Percentiles rank a stretch among this genome's conserved stretches.
Conservation (phyloP, 2,113 vertebrate species). For the Dipodomys ordii region DNA sequence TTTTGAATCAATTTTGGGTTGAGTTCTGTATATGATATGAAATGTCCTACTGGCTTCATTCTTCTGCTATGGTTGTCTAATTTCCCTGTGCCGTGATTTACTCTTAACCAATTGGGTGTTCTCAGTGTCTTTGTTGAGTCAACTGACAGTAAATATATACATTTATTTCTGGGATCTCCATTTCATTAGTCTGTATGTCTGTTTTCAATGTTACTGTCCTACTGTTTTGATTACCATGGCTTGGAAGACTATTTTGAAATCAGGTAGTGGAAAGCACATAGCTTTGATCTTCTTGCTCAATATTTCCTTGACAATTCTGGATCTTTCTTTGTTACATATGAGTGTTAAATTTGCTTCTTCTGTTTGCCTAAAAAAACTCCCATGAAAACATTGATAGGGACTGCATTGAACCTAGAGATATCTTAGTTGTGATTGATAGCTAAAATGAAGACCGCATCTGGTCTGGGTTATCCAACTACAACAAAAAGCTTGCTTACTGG, state of each 20-base stretch:
- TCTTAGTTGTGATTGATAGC: neutral
- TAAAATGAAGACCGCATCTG: neutral
- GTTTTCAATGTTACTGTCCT: neutral
- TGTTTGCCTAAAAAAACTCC: neutral
- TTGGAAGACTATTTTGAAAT: neutral
- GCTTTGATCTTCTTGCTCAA: neutral
- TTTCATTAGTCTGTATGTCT: neutral
- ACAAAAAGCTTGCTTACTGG: neutral
- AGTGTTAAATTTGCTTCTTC: neutral
- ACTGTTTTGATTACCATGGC: neutral
- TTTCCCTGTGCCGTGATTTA: neutral
- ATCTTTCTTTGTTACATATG: neutral
- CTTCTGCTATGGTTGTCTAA: neutral
- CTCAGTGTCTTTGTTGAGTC: neutral
- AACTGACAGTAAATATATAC: neutral
- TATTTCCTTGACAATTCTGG: neutral
- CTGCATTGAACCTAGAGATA: neutral
- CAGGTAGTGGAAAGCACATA: neutral
- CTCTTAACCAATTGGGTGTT: neutral
- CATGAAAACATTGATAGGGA: neutral
- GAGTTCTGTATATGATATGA: neutral
- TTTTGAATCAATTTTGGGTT: neutral
- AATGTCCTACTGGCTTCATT: neutral
- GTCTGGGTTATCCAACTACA: neutral
- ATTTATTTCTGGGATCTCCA: neutral